These are phyloP conservation scores for Volucella inanis DNA, from an alignment of 2,888 invertebrate species.

Conservation along the genomic window DNA sequence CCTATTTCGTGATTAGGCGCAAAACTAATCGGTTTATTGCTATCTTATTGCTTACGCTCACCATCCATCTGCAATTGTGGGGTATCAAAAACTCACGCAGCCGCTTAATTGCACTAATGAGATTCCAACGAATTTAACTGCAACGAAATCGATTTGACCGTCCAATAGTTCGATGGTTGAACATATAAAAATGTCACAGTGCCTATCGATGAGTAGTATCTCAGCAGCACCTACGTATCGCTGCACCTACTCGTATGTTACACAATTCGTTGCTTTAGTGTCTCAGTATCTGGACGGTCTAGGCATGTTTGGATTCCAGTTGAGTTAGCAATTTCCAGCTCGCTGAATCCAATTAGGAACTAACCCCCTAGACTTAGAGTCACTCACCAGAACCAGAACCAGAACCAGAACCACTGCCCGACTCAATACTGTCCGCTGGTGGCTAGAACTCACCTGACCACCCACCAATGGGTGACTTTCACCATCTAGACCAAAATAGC, in stretches of 20 bases:
- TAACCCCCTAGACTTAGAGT: conserved; percentile 30
- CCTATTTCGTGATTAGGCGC: conserved; percentile 36
- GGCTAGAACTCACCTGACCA: too few species aligned
- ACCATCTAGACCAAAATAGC: conserved; percentile 42
- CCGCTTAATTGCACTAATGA: conserved; percentile 67
- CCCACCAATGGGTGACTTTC: conserved; percentile 19
- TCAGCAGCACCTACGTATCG: neutral
- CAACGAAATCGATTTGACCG: conserved; percentile 67
- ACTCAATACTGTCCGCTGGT: neutral
- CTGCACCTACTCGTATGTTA: neutral
- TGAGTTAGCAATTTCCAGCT: conserved; percentile 74
- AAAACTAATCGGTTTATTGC: conserved; percentile 53
- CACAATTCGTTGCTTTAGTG: conserved; percentile 10
- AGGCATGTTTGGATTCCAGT: conserved; percentile 72
- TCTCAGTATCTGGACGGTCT: conserved; percentile 13
- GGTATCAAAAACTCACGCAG: conserved; percentile 22
- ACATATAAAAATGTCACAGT: neutral
- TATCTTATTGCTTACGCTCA: conserved; percentile 34
- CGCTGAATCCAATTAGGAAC: conserved; percentile 74
- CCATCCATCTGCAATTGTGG: neutral
- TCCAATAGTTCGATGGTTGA: conserved; percentile 23
- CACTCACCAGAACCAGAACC: conserved; percentile 19
- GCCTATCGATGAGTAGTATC: neutral
- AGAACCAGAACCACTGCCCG: conserved; percentile 50
- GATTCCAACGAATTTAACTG: conserved; percentile 53